Base-by-base conservation (phyloP, 2,888 invertebrate species). In the Schrankia costaestrigalis region DNA sequence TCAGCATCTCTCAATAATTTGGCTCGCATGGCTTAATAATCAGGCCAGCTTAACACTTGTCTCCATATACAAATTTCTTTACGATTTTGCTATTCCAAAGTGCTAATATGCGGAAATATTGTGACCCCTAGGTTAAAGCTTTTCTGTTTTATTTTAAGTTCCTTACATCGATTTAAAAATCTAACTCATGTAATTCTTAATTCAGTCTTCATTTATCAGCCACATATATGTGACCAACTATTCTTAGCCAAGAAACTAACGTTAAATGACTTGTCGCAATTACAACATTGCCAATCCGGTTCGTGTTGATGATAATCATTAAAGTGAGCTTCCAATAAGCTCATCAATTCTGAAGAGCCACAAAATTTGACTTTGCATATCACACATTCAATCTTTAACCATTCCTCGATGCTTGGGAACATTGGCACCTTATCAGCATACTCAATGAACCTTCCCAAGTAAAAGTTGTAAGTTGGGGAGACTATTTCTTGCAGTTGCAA, bases 401-500 rank as follows among this genome's bases (percentile, higher is more conserved):
- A 70, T 0, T 46, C 37, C 25, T n/a, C n/a, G n/a, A n/a, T n/a
- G n/a, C n/a, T n/a, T 0, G 31, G n/a, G 0, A 46, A 11, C 0
- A 27, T 18, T 0, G 46, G 35, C 0, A 46, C 1, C 0, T 10
- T 2, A 0, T 15, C 3, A 2, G 18, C 6, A 0, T 2, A 3
- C 2, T 24, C 15, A 0, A 31, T 31, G 0, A 54, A 10, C 15
- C 58, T 65, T 0, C 35, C 41, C 0, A 73, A 19, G 8, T 36
- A 23, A 1, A 65, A 52, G 1, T 41, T 11, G 11, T 58, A 55
- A 6, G 49, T 45, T 0, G 82, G 81, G 1, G 47, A 30, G 0
- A 72, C 5, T 0, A 51, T 60, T 34, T 84, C 83, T 41, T 80
- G 63, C 0, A 84, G 26, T 14, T 72, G 72, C 2, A 82, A 36